phyloP scores from a whole-genome alignment of 2,797 vertebrate genomes.

The Margarornis squamiger region DNA sequence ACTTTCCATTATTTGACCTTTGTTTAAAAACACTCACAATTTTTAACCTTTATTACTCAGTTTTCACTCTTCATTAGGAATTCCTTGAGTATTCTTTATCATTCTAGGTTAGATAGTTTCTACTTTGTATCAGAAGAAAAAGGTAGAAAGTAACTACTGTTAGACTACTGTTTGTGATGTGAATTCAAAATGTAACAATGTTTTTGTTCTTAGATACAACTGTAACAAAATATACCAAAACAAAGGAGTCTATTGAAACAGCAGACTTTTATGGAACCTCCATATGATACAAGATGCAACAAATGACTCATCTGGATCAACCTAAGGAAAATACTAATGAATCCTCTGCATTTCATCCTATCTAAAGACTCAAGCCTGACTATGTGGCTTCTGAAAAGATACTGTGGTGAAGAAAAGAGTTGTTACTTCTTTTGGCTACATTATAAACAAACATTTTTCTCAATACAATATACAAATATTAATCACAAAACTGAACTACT shows the following conservation, averaged over 20 bases:
- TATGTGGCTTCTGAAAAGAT: background rate
- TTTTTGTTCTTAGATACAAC: background rate
- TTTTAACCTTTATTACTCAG: background rate
- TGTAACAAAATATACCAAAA: background rate
- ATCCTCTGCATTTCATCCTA: background rate
- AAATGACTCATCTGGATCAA: background rate
- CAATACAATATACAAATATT: background rate
- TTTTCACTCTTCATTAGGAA: background rate
- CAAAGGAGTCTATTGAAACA: background rate
- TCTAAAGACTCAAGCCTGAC: background rate
- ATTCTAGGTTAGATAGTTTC: background rate
- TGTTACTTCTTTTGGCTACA: background rate
- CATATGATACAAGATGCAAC: background rate
- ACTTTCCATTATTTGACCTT: background rate
- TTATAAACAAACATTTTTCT: background rate
- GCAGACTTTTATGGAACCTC: background rate
- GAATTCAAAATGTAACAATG: background rate
- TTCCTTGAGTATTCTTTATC: background rate
- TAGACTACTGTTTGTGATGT: background rate
- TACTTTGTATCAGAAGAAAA: background rate
- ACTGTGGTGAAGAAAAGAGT: background rate
- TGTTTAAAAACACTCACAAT: background rate
- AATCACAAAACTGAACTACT: background rate
- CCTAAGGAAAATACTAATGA: background rate
- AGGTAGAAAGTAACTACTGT: background rate